These are phyloP conservation scores for Calephelis perditalis DNA, from an alignment of 2,888 invertebrate species.

Conservation along the genomic window DNA sequence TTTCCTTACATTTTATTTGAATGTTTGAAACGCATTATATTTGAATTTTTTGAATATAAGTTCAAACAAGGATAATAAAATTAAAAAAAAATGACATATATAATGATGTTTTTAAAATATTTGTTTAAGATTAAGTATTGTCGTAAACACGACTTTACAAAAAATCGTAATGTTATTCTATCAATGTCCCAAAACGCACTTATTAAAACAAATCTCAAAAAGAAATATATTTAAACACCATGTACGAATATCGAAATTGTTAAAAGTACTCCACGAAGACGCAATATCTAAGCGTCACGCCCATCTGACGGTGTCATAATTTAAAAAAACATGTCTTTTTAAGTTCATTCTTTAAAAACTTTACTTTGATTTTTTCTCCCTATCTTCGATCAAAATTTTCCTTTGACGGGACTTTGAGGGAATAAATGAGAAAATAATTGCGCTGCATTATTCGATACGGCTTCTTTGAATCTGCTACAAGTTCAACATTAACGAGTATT, in stretches of 20 bases:
- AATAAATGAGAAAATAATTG: conserved; percentile 66
- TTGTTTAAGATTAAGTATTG: too few relatives aligned
- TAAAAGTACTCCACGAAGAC: conserved; percentile 36
- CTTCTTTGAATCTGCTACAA: conserved; percentile 40
- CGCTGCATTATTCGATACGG: conserved; percentile 56
- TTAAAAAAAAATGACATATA: too few relatives aligned
- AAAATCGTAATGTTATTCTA: not conserved
- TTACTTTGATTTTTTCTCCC: conserved; percentile 61
- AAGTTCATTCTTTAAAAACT: conserved; percentile 51
- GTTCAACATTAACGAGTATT: conserved; percentile 31
- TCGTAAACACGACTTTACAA: too few relatives aligned
- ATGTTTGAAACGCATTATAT: too few relatives aligned
- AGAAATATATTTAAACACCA: conserved; percentile 30
- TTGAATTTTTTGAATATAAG: too few relatives aligned
- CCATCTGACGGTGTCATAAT: conserved; percentile 63
- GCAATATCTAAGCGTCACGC: conserved; percentile 47
- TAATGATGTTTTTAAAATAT: too few relatives aligned
- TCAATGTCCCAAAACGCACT: not conserved
- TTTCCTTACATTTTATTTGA: too few relatives aligned
- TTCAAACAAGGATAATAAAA: too few relatives aligned
- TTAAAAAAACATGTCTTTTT: conserved; percentile 49
- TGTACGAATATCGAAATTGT: conserved; percentile 42
- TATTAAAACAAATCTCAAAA: conserved; percentile 8
- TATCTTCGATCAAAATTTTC: conserved; percentile 60
- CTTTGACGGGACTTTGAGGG: conserved; percentile 52